Evolutionary conservation across 1,140 invertebrate genomes (phyloP).

Genomic region (Drosophila equinoxialis): DNA sequence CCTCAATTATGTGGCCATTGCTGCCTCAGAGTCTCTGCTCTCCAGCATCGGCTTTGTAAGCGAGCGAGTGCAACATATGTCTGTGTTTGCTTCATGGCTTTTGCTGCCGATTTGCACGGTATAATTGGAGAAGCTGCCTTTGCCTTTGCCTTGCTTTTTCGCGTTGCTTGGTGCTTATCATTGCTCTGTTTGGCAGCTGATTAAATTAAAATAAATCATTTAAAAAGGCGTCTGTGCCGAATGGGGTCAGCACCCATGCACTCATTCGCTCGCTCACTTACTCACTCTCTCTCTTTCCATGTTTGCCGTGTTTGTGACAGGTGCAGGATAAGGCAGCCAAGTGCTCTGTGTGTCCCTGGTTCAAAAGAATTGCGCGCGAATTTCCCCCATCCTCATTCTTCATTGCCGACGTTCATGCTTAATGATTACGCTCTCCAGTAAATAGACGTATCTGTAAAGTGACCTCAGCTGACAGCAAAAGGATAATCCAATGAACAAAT

Average conservation of each 20-base stretch:
- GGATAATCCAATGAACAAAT: conserved; percentile 71
- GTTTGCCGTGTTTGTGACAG: conserved; percentile 20
- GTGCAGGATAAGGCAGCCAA: conserved; percentile 36
- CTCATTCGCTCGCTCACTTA: not conserved
- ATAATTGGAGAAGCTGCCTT: conserved; percentile 69
- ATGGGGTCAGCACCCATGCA: conserved; percentile 39
- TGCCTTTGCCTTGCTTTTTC: conserved; percentile 11
- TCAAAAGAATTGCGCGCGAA: conserved; percentile 28
- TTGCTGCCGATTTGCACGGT: conserved; percentile 73
- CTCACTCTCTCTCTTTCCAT: not conserved
- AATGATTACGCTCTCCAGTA: conserved; percentile 34
- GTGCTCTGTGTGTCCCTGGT: conserved; percentile 32
- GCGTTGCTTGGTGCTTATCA: conserved; percentile 62
- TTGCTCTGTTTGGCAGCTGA: conserved; percentile 77
- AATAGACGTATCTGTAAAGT: conserved; percentile 39
- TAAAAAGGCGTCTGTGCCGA: conserved; percentile 51
- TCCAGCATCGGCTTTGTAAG: conserved; percentile 54
- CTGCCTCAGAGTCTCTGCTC: conserved; percentile 25
- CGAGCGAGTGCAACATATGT: conserved; percentile 73
- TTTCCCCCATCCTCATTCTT: not conserved
- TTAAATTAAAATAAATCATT: conserved; percentile 79
- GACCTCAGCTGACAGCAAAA: conserved; percentile 72
- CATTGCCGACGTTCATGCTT: conserved; percentile 24
- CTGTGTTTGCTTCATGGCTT: conserved; percentile 64
- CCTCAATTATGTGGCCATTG: conserved; percentile 77